Evolutionary conservation across 92 coral and sea anemone genomes (phyloP).

Genomic region (Scolanthus callimorphus): DNA sequence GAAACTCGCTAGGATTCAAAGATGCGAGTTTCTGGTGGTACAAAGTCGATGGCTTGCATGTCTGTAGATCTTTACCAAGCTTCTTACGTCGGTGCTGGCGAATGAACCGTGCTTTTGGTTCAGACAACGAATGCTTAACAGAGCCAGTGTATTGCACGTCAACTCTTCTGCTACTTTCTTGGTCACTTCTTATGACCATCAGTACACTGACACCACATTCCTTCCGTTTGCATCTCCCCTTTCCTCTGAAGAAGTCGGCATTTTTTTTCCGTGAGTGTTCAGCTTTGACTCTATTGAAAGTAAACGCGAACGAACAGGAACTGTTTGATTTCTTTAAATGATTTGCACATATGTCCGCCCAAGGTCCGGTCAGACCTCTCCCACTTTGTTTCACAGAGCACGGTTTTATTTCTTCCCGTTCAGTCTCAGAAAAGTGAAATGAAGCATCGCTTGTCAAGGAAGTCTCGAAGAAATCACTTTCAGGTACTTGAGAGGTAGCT

Average conservation of each 20-base stretch:
- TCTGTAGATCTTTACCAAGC: no score
- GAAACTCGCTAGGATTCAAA: no score
- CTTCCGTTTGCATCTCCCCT: conserved; percentile 5
- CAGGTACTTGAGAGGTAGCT: not conserved
- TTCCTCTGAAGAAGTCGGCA: conserved; percentile 1
- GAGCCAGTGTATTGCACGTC: no score
- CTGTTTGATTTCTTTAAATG: conserved; percentile 4
- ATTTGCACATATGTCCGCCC: conserved; percentile 6
- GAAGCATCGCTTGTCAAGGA: not conserved
- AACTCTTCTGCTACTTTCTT: not conserved
- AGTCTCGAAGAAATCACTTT: conserved; percentile 1
- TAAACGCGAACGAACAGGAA: conserved; percentile 1
- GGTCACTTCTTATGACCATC: not conserved
- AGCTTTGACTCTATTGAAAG: not conserved
- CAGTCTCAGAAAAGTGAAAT: not conserved
- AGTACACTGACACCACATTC: not conserved
- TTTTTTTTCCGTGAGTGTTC: not conserved
- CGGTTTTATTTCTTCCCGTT: not conserved
- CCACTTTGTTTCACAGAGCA: not conserved
- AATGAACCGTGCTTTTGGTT: no score
- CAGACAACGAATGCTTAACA: no score
- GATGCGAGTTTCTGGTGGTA: no score
- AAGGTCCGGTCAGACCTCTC: conserved; percentile 6
- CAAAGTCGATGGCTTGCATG: no score
- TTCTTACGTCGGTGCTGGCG: no score